These are phyloP conservation scores for Eucera pruinosa DNA, from an alignment of 2,888 invertebrate genomes.

Conservation along the genomic window DNA sequence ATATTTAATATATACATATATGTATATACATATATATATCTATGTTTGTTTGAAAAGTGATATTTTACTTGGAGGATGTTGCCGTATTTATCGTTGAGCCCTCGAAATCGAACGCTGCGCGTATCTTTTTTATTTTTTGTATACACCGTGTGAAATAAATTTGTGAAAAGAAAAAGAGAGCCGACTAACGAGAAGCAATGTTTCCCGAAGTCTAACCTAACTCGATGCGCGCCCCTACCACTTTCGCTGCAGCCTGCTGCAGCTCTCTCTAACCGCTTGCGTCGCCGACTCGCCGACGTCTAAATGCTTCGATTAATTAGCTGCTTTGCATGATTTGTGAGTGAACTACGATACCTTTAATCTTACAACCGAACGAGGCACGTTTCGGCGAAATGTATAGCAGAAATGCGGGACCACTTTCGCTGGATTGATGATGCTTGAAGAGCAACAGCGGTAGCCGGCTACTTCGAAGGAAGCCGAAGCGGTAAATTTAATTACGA, in stretches of 20 bases:
- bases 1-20: too few relatives aligned
- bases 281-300: not conserved
- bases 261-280: not conserved
- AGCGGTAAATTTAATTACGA: slow-evolving; percentile 57
- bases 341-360: not conserved
- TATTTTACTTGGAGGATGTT: slow-evolving; percentile 5
- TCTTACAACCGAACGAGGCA: too few relatives aligned
- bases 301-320: not conserved
- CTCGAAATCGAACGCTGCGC: not conserved
- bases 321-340: not conserved
- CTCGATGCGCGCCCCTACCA: too few relatives aligned
- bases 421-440: not conserved
- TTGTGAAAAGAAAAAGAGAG: not conserved
- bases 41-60: slow-evolving; percentile 48
- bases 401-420: too few relatives aligned
- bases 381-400: too few relatives aligned
- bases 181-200: too few relatives aligned
- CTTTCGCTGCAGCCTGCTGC: not conserved
- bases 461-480: slow-evolving; percentile 27
- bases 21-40: too few relatives aligned
- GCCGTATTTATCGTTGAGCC: too few relatives aligned
- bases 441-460: not conserved
- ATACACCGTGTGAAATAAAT: not conserved
- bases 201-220: slow-evolving; percentile 6
- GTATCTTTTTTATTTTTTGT: not conserved